Conservation (phyloP, 2,113 vertebrate genomes). For the Centropus bengalensis region DNA sequence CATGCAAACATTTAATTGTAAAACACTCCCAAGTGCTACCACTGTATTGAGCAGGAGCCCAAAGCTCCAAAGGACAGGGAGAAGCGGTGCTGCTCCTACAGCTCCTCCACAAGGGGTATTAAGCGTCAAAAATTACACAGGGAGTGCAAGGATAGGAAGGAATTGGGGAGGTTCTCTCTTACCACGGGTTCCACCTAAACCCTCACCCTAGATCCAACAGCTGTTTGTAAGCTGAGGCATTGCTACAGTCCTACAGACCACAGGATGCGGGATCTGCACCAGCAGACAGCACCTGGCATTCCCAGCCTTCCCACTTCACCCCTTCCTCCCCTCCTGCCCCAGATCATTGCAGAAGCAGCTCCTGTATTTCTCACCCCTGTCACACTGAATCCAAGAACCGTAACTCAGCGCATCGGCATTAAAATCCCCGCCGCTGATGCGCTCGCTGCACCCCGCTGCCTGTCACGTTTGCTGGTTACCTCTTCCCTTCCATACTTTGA, state of each 20-base stretch:
- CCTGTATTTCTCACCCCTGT: background rate
- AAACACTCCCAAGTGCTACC: background rate
- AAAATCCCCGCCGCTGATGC: background rate
- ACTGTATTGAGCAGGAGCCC: background rate
- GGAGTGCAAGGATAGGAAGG: background rate
- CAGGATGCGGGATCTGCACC: background rate
- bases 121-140: background rate
- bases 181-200: background rate
- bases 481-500: background rate
- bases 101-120: background rate
- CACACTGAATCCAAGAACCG: accelerated
- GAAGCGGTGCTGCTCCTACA: background rate
- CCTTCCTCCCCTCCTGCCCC: background rate
- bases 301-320: background rate
- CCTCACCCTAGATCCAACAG: background rate
- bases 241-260: too few species aligned
- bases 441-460: background rate
- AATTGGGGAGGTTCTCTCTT: background rate
- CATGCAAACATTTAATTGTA: background rate
- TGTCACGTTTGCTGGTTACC: background rate
- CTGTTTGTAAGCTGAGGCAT: background rate
- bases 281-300: background rate
- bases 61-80: accelerated
- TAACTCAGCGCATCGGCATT: background rate
- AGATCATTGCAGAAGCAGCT: background rate